These are phyloP conservation scores for Rhagoletis pomonella DNA, from an alignment of 1,140 invertebrate genomes.

Conservation along the genomic window DNA sequence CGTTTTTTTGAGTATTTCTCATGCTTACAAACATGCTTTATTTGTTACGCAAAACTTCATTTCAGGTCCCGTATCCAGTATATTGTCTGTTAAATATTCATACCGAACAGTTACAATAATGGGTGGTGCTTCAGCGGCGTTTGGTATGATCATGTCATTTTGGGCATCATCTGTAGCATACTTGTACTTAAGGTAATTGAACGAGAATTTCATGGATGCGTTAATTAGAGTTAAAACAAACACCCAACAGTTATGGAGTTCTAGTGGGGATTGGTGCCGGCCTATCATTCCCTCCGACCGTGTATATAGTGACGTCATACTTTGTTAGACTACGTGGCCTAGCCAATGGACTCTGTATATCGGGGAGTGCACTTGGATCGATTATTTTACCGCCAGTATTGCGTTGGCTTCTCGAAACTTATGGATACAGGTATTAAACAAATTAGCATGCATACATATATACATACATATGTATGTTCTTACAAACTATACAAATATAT, in stretches of 20 bases:
- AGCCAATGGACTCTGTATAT: conserved; percentile 92
- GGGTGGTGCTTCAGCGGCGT: conserved; percentile 87
- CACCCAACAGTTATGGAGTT: conserved; percentile 81
- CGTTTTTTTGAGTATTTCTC: neutral
- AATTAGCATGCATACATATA: neutral
- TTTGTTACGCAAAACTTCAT: conserved; percentile 9
- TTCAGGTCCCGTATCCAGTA: conserved; percentile 90
- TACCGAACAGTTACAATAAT: conserved; percentile 92
- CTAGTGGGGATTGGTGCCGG: conserved; percentile 88
- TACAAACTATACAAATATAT: neutral
- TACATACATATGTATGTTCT: neutral
- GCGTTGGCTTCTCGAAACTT: conserved; percentile 81
- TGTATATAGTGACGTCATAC: conserved; percentile 93
- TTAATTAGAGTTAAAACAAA: conserved; percentile 51
- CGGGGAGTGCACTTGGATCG: conserved; percentile 88
- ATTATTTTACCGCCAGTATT: conserved; percentile 87
- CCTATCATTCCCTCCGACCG: conserved; percentile 88
- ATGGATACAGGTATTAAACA: conserved; percentile 81
- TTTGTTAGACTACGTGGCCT: conserved; percentile 87
- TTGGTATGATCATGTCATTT: conserved; percentile 90
- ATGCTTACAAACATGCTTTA: neutral
- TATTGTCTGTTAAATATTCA: conserved; percentile 91
- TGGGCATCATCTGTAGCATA: conserved; percentile 86
- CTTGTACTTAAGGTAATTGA: conserved; percentile 83
- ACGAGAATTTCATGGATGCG: conserved; percentile 51